These are phyloP conservation scores for Callinectes sapidus DNA, from an alignment of 2,888 invertebrate species.

Conservation along the genomic window DNA sequence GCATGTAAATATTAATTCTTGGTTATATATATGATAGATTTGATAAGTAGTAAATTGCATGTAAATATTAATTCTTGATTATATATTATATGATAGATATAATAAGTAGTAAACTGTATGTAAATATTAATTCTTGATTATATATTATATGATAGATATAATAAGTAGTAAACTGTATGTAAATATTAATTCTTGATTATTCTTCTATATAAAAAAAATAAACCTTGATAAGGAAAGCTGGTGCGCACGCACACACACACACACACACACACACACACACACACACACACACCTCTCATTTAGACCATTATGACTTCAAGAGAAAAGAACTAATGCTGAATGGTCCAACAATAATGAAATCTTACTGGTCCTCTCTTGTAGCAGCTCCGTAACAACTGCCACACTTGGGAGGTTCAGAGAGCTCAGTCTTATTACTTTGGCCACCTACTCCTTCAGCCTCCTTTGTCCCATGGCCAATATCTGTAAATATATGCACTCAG, in stretches of 20 bases:
- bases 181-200: too few species aligned
- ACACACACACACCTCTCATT: slow-evolving; percentile 7
- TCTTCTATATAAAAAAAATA: too few species aligned
- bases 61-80: too few species aligned
- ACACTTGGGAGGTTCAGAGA: slow-evolving; percentile 79
- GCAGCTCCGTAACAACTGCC: slow-evolving; percentile 98
- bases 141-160: too few species aligned
- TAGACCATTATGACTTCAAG: neutral
- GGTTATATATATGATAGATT: too few species aligned
- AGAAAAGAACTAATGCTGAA: neutral
- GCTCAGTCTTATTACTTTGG: slow-evolving; percentile 57
- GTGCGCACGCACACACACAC: slow-evolving; percentile 2
- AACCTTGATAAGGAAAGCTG: too few species aligned
- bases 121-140: too few species aligned
- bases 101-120: too few species aligned
- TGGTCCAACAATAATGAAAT: neutral
- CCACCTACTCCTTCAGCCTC: slow-evolving; percentile 74
- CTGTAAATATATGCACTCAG: slow-evolving; percentile 73
- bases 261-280: slow-evolving; percentile 10
- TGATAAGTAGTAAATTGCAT: too few species aligned
- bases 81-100: too few species aligned
- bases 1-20: too few species aligned
- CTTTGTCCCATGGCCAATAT: slow-evolving; percentile 74
- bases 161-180: too few species aligned
- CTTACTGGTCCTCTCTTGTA: slow-evolving; percentile 77